Evolutionary conservation across 2,888 invertebrate species (phyloP), one percentile per base, ranked within the genome.

Genomic region (Cerastis rubricosa): DNA sequence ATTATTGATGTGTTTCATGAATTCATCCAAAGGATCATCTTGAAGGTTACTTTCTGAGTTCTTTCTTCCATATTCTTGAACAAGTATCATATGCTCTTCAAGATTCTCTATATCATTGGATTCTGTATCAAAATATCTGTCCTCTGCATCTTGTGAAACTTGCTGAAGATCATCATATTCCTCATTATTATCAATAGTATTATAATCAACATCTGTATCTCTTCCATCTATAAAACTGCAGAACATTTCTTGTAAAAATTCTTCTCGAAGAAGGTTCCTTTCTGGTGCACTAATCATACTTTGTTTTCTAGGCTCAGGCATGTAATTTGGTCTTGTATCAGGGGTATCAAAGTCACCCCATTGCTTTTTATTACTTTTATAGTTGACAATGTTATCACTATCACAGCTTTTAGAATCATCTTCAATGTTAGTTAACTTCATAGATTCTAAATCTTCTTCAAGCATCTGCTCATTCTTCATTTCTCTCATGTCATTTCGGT

Each of bases 91-190:
- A 76, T 96, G 95, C 76, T 94, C 93, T 79, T 95, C 94, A 59
- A 92, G 89, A 85, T 94, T 95, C 72, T 92, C 96, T 63, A 96
- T 96, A 84, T 98, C 97, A 84, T 98, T 98, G 45, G 97, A 97
- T 92, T 99, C 99, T 7, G 98, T 98, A 93, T 99, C 99, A 96
- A 99, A 99, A 93, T 99, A 99, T 91, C 98, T 98, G 88, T 99
- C 99, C 94, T 99, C 99, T 85, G 98, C 98, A 94, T 99, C 99
- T 89, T 98, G 98, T 63, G 95, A 93, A 25, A 94, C 92, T 89
- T 97, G 97, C 78, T 98, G 94, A 72, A 98, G 97, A 78, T 98
- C 98, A 81, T 99, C 99, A 94, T 98, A 98, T 72, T 98, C 97
- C 64, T 98, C 97, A 95, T 99, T 98, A 86, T 98, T 97, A 93